Conservation (phyloP, 2,888 invertebrate genomes). For the Buathra laborator region DNA sequence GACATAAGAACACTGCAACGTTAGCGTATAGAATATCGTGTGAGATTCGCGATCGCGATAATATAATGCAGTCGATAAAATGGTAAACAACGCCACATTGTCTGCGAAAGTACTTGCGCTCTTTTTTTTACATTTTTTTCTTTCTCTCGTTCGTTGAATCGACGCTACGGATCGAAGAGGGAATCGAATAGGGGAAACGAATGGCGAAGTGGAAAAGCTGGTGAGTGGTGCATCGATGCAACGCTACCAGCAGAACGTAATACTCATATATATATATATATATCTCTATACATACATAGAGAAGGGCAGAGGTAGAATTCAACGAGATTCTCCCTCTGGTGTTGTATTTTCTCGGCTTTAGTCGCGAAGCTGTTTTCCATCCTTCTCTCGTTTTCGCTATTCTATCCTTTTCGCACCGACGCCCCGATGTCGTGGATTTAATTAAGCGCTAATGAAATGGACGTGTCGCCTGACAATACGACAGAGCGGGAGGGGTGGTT, state of each 20-base stretch:
- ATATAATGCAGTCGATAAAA: slow-evolving; percentile 33
- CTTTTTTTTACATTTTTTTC: not conserved
- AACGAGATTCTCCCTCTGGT: slow-evolving; percentile 29
- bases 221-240: slow-evolving; percentile 22
- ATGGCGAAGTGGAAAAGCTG: not conserved
- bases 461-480: slow-evolving; percentile 72
- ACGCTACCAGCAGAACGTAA: not conserved
- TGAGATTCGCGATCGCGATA: not conserved
- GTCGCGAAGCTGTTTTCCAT: slow-evolving; percentile 28
- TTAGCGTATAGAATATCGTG: slow-evolving; percentile 3
- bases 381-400: slow-evolving; percentile 70
- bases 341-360: slow-evolving; percentile 35
- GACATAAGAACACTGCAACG: not conserved
- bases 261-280: not conserved
- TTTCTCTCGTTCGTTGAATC: not conserved
- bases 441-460: slow-evolving; percentile 81
- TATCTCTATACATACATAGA: not conserved
- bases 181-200: slow-evolving; percentile 20
- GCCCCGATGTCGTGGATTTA: slow-evolving; percentile 76
- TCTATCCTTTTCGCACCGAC: slow-evolving; percentile 68
- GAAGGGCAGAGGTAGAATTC: not conserved
- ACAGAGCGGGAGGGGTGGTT: slow-evolving; percentile 24
- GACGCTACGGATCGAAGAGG: slow-evolving; percentile 15
- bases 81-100: slow-evolving; percentile 55
- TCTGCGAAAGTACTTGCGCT: slow-evolving; percentile 46